Conservation (phyloP, 1,140 invertebrate species). For the Latrodectus geometricus region DNA sequence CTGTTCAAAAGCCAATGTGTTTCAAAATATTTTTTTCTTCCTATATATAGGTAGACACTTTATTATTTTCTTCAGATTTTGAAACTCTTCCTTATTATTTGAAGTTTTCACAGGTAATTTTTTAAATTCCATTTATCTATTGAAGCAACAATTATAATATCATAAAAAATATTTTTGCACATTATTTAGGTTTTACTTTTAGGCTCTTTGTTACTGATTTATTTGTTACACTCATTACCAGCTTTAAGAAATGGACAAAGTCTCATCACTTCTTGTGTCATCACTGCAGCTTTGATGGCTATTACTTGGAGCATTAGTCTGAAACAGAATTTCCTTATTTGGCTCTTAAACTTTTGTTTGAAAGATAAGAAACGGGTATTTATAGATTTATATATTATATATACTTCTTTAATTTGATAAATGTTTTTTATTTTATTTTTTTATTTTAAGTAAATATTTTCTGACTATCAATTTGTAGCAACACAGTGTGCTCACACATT, state of each 20-base stretch:
- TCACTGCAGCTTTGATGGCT: conserved; percentile 2
- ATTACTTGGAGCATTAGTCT: background rate
- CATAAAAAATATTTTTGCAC: background rate
- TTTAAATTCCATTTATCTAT: background rate
- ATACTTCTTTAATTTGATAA: background rate
- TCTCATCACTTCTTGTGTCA: background rate
- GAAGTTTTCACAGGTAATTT: background rate
- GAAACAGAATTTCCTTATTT: conserved; percentile 9
- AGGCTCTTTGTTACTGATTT: conserved; percentile 17
- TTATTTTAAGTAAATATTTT: too few species aligned
- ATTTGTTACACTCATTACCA: conserved; percentile 2
- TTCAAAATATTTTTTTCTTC: too few species aligned
- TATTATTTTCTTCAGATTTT: too few species aligned
- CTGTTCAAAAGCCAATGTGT: too few species aligned
- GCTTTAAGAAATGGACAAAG: background rate
- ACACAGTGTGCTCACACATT: background rate
- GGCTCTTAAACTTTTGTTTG: conserved; percentile 16
- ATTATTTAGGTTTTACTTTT: conserved; percentile 42
- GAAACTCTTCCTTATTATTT: background rate
- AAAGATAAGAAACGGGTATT: conserved; percentile 13
- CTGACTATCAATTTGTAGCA: too few species aligned
- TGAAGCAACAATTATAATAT: background rate
- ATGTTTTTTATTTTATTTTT: too few species aligned
- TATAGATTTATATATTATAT: background rate
- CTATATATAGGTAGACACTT: too few species aligned